Conservation (phyloP, 1,140 invertebrate species). For the Steinernema khuongi region DNA sequence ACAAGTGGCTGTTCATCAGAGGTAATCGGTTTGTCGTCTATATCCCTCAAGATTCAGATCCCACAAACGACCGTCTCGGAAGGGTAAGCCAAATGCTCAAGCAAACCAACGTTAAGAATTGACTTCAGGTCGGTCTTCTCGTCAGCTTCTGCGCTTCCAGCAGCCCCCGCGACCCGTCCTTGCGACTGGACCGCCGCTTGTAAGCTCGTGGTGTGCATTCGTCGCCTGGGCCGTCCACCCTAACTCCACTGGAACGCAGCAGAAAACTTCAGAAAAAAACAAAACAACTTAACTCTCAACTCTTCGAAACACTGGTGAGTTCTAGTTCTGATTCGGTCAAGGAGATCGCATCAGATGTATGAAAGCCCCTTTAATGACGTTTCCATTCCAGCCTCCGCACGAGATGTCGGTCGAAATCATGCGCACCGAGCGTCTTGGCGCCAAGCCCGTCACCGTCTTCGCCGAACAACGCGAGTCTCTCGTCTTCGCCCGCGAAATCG, state of each 20-base stretch:
- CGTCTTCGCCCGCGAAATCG: conserved; percentile 45
- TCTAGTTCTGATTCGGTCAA: not conserved
- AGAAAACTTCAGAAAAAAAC: not conserved
- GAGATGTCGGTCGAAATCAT: conserved; percentile 18
- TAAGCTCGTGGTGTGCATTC: conserved; percentile 39
- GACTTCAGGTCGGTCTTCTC: conserved; percentile 27
- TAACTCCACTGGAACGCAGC: conserved; percentile 31
- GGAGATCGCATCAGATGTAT: not conserved
- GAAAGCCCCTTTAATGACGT: no score
- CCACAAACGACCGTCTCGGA: conserved; percentile 10
- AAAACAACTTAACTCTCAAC: not conserved
- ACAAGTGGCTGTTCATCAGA: conserved; percentile 9
- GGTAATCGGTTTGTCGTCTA: not conserved
- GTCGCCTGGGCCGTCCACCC: conserved; percentile 40
- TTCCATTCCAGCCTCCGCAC: not conserved
- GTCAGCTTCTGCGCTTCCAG: not conserved
- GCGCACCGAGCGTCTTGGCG: conserved; percentile 23
- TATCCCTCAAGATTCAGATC: conserved; percentile 28
- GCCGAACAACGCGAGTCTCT: conserved; percentile 26
- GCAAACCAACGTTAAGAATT: not conserved
- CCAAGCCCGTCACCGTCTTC: conserved; percentile 33
- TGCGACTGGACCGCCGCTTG: conserved; percentile 23
- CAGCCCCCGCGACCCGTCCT: not conserved
- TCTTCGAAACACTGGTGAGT: not conserved
- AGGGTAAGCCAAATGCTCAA: not conserved